A percentile compares a stretch with the other conserved stretches of the same genome.
These are phyloP conservation scores for Cecidostiba fungosa DNA, from an alignment of 2,888 invertebrate genomes.

Conservation along the genomic window DNA sequence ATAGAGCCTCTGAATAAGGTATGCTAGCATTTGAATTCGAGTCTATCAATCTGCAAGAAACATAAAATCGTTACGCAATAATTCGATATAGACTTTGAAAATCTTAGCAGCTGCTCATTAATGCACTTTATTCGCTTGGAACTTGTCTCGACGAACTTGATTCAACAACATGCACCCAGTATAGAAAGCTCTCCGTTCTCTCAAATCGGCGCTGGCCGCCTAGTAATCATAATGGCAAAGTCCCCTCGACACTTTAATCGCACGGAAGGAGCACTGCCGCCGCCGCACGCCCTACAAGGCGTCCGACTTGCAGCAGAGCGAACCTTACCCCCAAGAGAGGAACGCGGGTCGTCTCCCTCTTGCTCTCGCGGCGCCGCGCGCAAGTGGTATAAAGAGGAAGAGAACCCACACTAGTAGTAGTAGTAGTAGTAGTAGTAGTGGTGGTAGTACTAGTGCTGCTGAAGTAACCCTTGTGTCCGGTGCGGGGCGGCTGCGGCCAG, in stretches of 20 bases:
- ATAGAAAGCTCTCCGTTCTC: slow-evolving; percentile 10
- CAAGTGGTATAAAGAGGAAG: slow-evolving; percentile 75
- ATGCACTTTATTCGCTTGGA: not conserved
- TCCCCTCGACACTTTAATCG: slow-evolving; percentile 60
- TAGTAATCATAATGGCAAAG: slow-evolving; percentile 59
- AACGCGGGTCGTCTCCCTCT: slow-evolving; percentile 9
- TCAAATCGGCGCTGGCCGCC: slow-evolving; percentile 22
- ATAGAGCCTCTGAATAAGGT: not conserved
- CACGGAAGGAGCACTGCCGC: slow-evolving; percentile 39
- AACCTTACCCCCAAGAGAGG: slow-evolving; percentile 5
- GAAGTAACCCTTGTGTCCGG: slow-evolving; percentile 78
- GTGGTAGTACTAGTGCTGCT: slow-evolving; percentile 63
- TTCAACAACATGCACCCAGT: not conserved
- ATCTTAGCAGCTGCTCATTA: too few relatives aligned
- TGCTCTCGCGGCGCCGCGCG: slow-evolving; percentile 8
- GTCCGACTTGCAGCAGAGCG: slow-evolving; percentile 7
- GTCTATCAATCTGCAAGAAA: too few relatives aligned
- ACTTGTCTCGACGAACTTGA: not conserved
- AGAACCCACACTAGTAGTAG: slow-evolving; percentile 64
- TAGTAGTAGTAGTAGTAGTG: slow-evolving; percentile 3
- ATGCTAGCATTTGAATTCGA: too few relatives aligned
- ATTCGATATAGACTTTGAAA: not conserved
- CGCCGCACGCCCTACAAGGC: slow-evolving; percentile 23
- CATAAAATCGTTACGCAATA: too few relatives aligned
- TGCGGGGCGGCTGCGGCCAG: slow-evolving; percentile 79